Percentiles rank a stretch among this genome's conserved stretches.
These are phyloP conservation scores for Thaleichthys pacificus DNA, from an alignment of 2,797 vertebrate species.

Conservation along the genomic window DNA sequence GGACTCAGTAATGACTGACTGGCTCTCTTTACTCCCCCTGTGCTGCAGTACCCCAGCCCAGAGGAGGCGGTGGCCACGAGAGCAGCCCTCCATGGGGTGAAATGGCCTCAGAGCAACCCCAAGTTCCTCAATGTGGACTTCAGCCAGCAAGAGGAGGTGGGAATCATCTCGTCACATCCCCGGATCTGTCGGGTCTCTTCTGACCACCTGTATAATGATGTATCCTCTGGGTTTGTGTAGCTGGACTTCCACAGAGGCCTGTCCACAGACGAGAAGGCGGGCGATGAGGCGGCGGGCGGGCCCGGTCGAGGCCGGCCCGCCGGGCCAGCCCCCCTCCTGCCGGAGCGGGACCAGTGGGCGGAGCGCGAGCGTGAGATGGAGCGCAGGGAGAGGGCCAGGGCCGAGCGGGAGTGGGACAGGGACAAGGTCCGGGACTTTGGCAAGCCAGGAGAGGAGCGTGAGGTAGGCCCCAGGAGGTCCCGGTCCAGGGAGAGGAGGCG, in stretches of 20 bases:
- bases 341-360: constrained; percentile 85
- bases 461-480: constrained; percentile 73
- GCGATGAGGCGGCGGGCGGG: constrained; percentile 55
- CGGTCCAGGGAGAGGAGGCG: constrained; percentile 82
- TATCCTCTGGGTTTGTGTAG: constrained; percentile 52
- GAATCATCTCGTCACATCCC: background rate
- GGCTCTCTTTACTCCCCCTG: background rate
- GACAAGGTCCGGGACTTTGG: constrained; percentile 85
- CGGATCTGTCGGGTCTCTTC: background rate
- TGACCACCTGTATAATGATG: background rate
- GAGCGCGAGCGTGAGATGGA: constrained; percentile 91
- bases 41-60: constrained; percentile 78
- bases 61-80: constrained; percentile 86
- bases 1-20: background rate
- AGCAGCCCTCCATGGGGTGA: constrained; percentile 87
- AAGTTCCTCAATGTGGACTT: constrained; percentile 91
- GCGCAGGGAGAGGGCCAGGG: constrained; percentile 82
- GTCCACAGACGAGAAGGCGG: constrained; percentile 61
- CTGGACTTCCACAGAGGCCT: constrained; percentile 88
- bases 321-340: constrained; percentile 63
- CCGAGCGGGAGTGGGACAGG: constrained; percentile 89
- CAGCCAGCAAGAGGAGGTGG: constrained; percentile 88
- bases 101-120: constrained; percentile 93
- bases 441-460: constrained; percentile 72
- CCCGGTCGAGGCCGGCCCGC: constrained; percentile 63